Percentiles rank a stretch among this genome's conserved stretches.
phyloP scores from a whole-genome alignment of 2,888 invertebrate species.

The Antitype chi region DNA sequence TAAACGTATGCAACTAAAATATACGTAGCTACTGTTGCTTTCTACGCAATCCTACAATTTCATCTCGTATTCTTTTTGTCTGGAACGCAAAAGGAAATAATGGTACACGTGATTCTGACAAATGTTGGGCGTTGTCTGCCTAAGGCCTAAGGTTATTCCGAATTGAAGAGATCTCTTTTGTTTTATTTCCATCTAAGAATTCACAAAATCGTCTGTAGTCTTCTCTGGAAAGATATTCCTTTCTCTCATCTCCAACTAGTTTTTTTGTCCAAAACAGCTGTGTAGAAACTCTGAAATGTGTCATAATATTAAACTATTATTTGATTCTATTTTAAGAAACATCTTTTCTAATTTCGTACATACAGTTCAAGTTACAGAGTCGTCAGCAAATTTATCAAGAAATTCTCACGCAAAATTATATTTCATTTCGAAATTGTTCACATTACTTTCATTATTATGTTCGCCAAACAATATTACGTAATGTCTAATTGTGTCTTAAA shows the following conservation, averaged over 20 bases:
- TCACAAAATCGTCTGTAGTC: background rate
- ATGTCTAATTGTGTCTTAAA: conserved; percentile 25
- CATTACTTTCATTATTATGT: conserved; percentile 16
- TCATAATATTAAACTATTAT: background rate
- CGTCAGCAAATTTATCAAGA: conserved; percentile 11
- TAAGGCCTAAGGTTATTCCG: conserved; percentile 17
- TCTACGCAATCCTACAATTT: conserved; percentile 16
- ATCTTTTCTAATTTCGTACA: background rate
- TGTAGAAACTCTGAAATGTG: background rate
- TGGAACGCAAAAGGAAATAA: conserved; percentile 2
- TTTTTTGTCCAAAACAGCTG: background rate
- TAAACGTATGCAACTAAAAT: conserved; percentile 16
- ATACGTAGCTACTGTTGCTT: conserved; percentile 16
- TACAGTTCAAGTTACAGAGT: conserved; percentile 27
- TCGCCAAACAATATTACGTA: conserved; percentile 21
- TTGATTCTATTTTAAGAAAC: background rate
- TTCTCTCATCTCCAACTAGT: background rate
- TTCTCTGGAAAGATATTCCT: background rate
- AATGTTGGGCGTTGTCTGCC: conserved; percentile 29
- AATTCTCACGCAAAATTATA: conserved; percentile 29
- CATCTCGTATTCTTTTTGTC: conserved; percentile 25
- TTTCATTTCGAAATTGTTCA: conserved; percentile 34
- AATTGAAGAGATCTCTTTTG: conserved; percentile 19
- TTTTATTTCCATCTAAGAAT: background rate
- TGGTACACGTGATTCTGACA: conserved; percentile 15